phyloP scores from a whole-genome alignment of 2,888 invertebrate species.

The Leucophora obtusa region DNA sequence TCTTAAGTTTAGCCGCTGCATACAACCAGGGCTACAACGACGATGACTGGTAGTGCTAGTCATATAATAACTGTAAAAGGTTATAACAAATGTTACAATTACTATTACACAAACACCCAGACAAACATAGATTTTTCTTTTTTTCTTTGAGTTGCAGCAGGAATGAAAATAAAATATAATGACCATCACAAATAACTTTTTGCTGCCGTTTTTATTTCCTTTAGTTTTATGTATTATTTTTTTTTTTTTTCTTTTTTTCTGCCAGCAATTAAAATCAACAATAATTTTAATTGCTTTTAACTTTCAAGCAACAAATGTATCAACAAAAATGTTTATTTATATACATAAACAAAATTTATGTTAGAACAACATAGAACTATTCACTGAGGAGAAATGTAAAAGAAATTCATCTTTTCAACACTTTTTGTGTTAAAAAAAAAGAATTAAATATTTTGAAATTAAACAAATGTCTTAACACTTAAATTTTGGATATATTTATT shows the following conservation, averaged over 20 bases:
- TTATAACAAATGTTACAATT: slow-evolving; percentile 38
- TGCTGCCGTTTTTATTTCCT: slow-evolving; percentile 12
- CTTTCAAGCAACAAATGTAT: slow-evolving; percentile 59
- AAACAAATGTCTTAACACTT: background rate
- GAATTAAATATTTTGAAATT: background rate
- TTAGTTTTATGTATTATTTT: slow-evolving; percentile 30
- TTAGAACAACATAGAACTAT: slow-evolving; percentile 19
- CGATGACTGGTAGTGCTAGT: background rate
- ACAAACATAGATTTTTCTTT: slow-evolving; percentile 25
- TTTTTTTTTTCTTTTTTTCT: slow-evolving; percentile 12
- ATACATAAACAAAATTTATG: slow-evolving; percentile 46
- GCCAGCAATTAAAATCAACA: slow-evolving; percentile 64
- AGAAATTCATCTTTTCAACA: slow-evolving; percentile 40
- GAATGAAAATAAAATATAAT: slow-evolving; percentile 54
- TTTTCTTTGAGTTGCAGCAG: slow-evolving; percentile 44
- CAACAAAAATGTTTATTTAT: slow-evolving; percentile 43
- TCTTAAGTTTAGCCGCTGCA: slow-evolving; percentile 3
- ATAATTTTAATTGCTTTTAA: slow-evolving; percentile 65
- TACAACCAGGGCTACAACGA: background rate
- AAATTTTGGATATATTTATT: too few relatives aligned
- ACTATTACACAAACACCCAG: slow-evolving; percentile 17
- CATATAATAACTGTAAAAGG: slow-evolving; percentile 20
- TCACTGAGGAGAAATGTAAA: slow-evolving; percentile 5
- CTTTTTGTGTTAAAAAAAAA: slow-evolving; percentile 17
- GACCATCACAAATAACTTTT: slow-evolving; percentile 44